A percentile compares a stretch with the other conserved stretches of the same genome.
phyloP scores from a whole-genome alignment of 2,797 vertebrate species.

The Mus caroli region DNA sequence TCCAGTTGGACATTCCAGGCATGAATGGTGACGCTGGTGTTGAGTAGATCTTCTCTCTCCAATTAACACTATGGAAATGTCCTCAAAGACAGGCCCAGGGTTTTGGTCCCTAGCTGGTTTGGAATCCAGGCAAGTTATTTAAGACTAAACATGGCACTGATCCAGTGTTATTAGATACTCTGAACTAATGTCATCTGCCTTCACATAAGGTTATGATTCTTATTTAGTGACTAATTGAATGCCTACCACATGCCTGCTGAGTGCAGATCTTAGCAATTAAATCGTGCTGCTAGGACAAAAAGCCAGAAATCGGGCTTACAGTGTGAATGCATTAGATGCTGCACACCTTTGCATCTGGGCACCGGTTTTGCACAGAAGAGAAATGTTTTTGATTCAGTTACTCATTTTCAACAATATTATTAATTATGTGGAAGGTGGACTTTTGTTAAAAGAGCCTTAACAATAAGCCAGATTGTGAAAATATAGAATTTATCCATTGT shows the following conservation, averaged over 20 bases:
- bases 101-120: background rate
- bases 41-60: background rate
- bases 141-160: background rate
- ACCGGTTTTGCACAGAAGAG: background rate
- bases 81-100: background rate
- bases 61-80: background rate
- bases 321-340: background rate
- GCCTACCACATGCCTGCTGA: background rate
- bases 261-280: background rate
- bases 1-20: background rate
- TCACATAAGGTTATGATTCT: background rate
- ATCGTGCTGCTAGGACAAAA: background rate
- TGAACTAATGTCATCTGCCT: background rate
- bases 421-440: background rate
- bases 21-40: background rate
- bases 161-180: background rate
- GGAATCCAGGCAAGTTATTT: background rate
- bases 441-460: conserved; percentile 44
- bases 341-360: background rate
- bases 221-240: conserved; percentile 17
- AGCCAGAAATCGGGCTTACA: background rate
- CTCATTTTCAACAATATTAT: background rate
- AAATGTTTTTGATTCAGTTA: conserved; percentile 24
- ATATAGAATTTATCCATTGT: background rate
- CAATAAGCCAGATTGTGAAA: background rate